Evolutionary conservation across 2,888 invertebrate genomes (phyloP).

Genomic region (Hypsopygia costalis): DNA sequence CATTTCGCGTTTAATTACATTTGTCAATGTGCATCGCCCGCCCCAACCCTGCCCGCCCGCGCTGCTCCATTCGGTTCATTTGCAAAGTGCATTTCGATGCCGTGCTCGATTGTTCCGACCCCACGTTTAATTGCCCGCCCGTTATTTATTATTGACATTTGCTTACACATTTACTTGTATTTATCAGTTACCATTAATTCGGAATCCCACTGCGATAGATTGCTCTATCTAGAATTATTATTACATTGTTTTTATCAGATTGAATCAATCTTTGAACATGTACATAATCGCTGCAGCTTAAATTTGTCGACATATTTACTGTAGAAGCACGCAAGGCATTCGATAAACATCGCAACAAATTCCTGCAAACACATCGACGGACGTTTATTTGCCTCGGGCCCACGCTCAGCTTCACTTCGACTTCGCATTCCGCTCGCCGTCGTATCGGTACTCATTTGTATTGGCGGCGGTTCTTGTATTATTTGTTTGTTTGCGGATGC

Average conservation of each 20-base stretch:
- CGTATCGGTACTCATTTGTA: conserved; percentile 78
- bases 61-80: conserved; percentile 64
- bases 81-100: conserved; percentile 80
- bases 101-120: conserved; percentile 63
- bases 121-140: conserved; percentile 66
- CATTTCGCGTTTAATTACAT: conserved; percentile 69
- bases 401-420: conserved; percentile 61
- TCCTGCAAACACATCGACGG: conserved; percentile 72
- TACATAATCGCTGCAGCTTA: conserved; percentile 13
- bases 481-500: conserved; percentile 77
- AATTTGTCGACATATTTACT: conserved; percentile 48
- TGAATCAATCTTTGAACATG: neutral
- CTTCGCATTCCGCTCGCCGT: conserved; percentile 64
- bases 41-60: conserved; percentile 19
- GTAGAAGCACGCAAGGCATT: conserved; percentile 59
- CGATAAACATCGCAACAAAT: conserved; percentile 75
- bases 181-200: conserved; percentile 45
- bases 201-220: conserved; percentile 29
- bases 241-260: conserved; percentile 10
- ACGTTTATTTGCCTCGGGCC: conserved; percentile 71
- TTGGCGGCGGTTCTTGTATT: conserved; percentile 70
- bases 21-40: conserved; percentile 36
- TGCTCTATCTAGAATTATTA: conserved; percentile 18
- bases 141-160: conserved; percentile 73
- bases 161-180: conserved; percentile 53